Evolutionary conservation across 2,888 invertebrate genomes (phyloP), one percentile per base, ranked within the genome.

Genomic region (Diogma glabrata): DNA sequence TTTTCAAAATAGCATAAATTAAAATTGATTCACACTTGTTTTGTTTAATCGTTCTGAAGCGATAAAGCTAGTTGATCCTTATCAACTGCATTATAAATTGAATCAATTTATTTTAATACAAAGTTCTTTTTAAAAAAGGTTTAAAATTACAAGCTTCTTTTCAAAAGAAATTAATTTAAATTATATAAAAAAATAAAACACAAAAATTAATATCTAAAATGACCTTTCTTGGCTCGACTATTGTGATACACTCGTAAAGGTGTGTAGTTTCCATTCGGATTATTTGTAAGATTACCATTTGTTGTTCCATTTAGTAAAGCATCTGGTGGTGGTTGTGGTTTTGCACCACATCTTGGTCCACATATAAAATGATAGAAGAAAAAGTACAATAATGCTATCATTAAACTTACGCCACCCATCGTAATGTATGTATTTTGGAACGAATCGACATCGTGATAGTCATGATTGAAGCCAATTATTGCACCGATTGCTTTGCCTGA

Each of bases 171-270:
- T 24, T 24, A 24, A 24, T 7, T 24, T 9, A 7, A 24, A 7
- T 24, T 24, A 9, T 7, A 24, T 9, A 24, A 24, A 24, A 24
- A 24, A n/a, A n/a, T n/a, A 24, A 24, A 24, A 8, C 24, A 24
- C 5, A 23, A 26, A 20, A 14, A 55, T 76, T 75, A 87, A 69
- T 87, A 87, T 66, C 86, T 80, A 73, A 87, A 87, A 64, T 87
- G 85, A 54, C 85, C 86, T 69, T 87, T 87, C 63, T 81, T 79
- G 55, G 84, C 85, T 61, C 84, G 75, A 61, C 84, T 84, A 63
- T 87, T 87, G 68, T 87, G 87, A 63, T 87, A 87, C 10, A 87
- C 85, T 59, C 86, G 73, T 64, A 87, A 75, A 2, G 87, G 87
- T 14, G 87, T 84, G 63, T 87, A 87, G 55, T 77, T 81, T 50